Conservation (phyloP, 2,797 vertebrate species). For the Cuniculus paca region DNA sequence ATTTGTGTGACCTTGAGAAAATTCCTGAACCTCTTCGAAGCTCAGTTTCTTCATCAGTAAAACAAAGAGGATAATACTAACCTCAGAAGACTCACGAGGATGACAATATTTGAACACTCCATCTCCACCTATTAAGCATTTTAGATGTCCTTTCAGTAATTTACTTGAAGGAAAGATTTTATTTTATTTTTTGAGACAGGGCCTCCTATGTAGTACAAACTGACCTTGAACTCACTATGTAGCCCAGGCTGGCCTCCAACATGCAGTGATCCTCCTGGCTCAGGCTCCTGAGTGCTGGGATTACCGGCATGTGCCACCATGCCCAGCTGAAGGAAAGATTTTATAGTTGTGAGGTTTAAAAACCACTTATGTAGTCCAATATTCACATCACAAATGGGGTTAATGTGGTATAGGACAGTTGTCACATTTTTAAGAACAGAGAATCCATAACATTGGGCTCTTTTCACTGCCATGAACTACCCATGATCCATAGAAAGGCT, state of each 20-base stretch:
- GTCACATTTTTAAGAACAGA: constrained; percentile 42
- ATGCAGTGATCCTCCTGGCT: not conserved
- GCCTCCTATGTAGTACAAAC: not conserved
- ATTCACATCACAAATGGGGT: constrained; percentile 22
- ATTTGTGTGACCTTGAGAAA: not conserved
- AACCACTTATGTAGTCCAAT: not conserved
- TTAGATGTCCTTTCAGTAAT: constrained; percentile 3
- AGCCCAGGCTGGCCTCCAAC: not conserved
- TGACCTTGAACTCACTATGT: not conserved
- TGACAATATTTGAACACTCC: not conserved
- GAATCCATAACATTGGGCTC: not conserved
- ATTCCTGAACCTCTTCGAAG: not conserved
- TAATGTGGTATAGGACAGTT: not conserved
- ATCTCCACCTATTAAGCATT: not conserved
- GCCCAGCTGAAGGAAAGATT: not conserved
- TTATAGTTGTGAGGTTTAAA: constrained; percentile 33
- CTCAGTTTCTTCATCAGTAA: constrained; percentile 48
- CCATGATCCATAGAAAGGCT: not conserved
- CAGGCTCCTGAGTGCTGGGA: not conserved
- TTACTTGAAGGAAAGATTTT: constrained; percentile 43
- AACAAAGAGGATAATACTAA: not conserved
- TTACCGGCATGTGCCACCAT: not conserved
- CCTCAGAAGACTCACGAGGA: constrained; percentile 19
- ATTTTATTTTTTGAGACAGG: not conserved
- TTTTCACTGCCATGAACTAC: not conserved